Base-by-base conservation (phyloP, 37 sponge, comb jelly and placozoan species). In the Ephydatia muelleri region DNA sequence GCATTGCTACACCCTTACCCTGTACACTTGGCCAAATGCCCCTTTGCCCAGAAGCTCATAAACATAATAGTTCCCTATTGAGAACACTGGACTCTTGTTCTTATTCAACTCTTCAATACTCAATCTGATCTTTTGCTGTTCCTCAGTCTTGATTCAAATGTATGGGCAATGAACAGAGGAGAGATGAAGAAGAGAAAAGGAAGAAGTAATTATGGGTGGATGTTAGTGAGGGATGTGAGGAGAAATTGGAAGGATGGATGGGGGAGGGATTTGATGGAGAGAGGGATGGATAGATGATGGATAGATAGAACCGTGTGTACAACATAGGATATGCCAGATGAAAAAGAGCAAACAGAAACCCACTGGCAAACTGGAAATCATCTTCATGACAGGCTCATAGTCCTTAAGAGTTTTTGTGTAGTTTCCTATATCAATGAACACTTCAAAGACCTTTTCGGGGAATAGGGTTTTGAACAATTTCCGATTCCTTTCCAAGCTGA, bases 11-110 rank as follows among this genome's bases (percentile, higher is more conserved):
- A 12, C n/a, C 3, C 72, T 69, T 33, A 93, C 97, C 78, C 90
- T 94, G 87, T 97, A 97, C 38, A 97, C 97, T 64, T 85, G 90
- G 34, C 97, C 97, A 68, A 92, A 97, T 21, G 97, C 97, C 3
- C 97, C 97, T 23, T 91, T 75, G 0, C 97, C 97, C 9, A 97
- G 91, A 25, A 90, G 86, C 64, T 92, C 97, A 21, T 90, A 35
- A 12, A 94, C 95, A 0, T 77, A 74, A 49, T 97, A 97, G 37
- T 68, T 70, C 5, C 92, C 94, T 11, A 90, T 82, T 13, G 83
- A 68, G 75, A 80, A 86, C 47, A 90, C 64, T 13, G 92, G 93
- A 0, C 83, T 83, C 31, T 84, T 82, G 76, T 87, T 75, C 37
- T 84, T 84, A 72, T 93, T 87, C 29, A 84, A 75, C 21, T 74